A percentile compares a stretch with the other conserved stretches of the same genome.
phyloP scores from a whole-genome alignment of 2,113 vertebrate species.

The Plestiodon gilberti region DNA sequence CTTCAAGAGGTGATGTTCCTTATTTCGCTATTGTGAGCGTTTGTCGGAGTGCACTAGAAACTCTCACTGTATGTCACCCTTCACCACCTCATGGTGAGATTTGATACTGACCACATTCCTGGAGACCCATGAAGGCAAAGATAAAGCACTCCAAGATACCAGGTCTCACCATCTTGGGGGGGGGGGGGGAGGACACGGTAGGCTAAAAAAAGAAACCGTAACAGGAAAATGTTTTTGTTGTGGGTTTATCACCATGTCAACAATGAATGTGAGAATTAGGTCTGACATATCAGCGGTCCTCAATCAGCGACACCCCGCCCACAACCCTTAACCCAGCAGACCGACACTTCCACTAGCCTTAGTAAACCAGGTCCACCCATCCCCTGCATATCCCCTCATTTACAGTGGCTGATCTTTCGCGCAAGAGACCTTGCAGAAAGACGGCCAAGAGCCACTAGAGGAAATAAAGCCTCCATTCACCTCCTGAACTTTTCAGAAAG shows the following conservation, averaged over 20 bases:
- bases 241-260: background rate
- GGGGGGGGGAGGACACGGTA: background rate
- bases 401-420: background rate
- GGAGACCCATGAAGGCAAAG: background rate
- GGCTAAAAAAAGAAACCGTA: background rate
- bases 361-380: background rate
- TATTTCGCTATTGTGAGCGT: background rate
- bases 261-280: background rate
- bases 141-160: background rate
- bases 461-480: background rate
- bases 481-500: slow-evolving; percentile 42
- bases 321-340: too few relatives aligned
- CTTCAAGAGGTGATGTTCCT: background rate
- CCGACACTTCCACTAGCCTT: background rate
- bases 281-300: background rate
- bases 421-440: background rate
- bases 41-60: background rate
- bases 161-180: background rate
- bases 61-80: background rate
- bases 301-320: background rate
- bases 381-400: background rate
- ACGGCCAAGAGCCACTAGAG: accelerated
- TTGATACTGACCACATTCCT: background rate
- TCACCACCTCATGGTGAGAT: background rate
- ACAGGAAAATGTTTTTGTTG: background rate